Evolutionary conservation across 2,797 vertebrate species (phyloP), one percentile per base, ranked within the genome.

Genomic region (Molossus alvarezi): DNA sequence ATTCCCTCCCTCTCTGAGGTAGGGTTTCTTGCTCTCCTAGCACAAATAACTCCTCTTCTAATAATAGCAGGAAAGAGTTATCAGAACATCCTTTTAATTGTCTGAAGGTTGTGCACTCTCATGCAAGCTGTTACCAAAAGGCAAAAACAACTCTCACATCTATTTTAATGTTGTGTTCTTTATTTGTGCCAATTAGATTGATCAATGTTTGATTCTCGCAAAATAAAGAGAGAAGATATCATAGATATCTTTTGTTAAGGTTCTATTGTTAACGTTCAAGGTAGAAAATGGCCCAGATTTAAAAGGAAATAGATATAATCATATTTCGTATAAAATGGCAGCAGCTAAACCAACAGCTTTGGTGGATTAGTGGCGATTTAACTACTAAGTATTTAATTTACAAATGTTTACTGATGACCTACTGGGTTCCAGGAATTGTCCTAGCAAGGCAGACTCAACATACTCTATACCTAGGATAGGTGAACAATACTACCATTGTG

Each of bases 1-100:
- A 4, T 67, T 33, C 73, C 73, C 67, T 41, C 12, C 82, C 97
- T 77, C 97, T 97, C 97, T 6, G 29, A 95, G 96, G 97, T 95
- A 86, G 89, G 86, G 41, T 64, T 67, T 93, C 84, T 97, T 94
- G 1, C 58, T 97, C 51, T 20, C 0, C 92, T 94, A 89, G 12
- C 55, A 94, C 81, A 48, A 97, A 97, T 29, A 95, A 82, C 12
- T 13, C 76, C 65, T 65, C 92, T 60, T 96, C 58, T 83, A 93
- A 84, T 88, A 96, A 81, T 73, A 95, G 83, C 71, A 85, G 82
- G 58, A 75, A 91, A 65, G 55, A 41, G 53, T 94, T 94, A 67
- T 84, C 82, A 89, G 85, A 95, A 53, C 60, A 67, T 73, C 69
- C 41, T 65, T 91, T 89, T 73, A 90, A 90, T 88, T 58, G 55